Percentiles rank a stretch among this genome's conserved stretches.
These are phyloP conservation scores for Sesamia nonagrioides DNA, from an alignment of 1,140 invertebrate genomes.

Conservation along the genomic window DNA sequence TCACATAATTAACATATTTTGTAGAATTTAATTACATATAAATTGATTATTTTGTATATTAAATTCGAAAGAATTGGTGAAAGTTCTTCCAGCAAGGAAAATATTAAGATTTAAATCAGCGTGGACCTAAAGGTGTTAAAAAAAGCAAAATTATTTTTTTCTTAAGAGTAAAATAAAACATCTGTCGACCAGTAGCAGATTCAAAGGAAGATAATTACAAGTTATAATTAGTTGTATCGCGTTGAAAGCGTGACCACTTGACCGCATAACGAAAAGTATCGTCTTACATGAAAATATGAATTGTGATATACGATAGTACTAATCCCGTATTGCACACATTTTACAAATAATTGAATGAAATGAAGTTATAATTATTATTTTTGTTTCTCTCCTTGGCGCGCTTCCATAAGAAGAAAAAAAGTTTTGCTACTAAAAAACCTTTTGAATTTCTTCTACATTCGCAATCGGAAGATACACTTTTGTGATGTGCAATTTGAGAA, in stretches of 20 bases:
- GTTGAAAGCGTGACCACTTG: conserved; percentile 69
- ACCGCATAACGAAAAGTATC: conserved; percentile 75
- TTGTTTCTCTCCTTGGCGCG: conserved; percentile 32
- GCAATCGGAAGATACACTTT: conserved; percentile 73
- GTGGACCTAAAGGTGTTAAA: too few species aligned
- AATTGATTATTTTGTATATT: too few species aligned
- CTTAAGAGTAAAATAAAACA: conserved; percentile 50
- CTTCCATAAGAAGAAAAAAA: conserved; percentile 6
- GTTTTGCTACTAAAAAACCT: conserved; percentile 17
- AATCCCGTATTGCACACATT: neutral
- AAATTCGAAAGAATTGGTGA: too few species aligned
- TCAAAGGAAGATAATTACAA: conserved; percentile 69
- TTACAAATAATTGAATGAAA: conserved; percentile 47
- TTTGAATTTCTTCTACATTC: conserved; percentile 42
- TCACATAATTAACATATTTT: too few species aligned
- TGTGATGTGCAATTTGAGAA: conserved; percentile 83
- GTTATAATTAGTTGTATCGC: conserved; percentile 66
- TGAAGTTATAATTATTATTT: conserved; percentile 54
- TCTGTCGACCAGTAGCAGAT: conserved; percentile 65
- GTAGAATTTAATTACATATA: too few species aligned
- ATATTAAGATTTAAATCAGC: too few species aligned
- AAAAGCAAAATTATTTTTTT: conserved; percentile 10
- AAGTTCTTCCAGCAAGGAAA: too few species aligned
- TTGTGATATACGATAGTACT: conserved; percentile 72
- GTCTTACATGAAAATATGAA: conserved; percentile 72